A percentile compares a stretch with the other conserved stretches of the same genome.
These are phyloP conservation scores for Phalacrocorax pelagicus DNA, from an alignment of 2,113 vertebrate species.

Conservation along the genomic window DNA sequence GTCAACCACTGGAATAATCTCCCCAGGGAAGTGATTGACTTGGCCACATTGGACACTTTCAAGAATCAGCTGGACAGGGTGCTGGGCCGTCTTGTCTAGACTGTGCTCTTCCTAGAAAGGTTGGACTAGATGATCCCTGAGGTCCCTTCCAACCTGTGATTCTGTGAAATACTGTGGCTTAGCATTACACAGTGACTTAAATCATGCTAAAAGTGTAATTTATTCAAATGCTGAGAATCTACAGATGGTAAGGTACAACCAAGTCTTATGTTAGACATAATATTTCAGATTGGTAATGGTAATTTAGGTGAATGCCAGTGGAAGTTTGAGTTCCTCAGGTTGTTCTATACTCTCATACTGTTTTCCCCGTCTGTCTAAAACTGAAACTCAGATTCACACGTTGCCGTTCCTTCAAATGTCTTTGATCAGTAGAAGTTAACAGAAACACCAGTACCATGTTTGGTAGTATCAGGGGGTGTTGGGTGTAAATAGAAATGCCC, in stretches of 20 bases:
- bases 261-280: accelerated
- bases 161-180: background rate
- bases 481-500: background rate
- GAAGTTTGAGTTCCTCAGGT: background rate
- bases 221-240: background rate
- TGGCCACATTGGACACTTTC: too few species aligned
- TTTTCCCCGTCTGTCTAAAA: background rate
- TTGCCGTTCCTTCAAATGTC: background rate
- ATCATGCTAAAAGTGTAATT: background rate
- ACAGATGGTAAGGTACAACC: accelerated
- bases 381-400: background rate
- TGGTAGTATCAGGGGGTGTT: accelerated
- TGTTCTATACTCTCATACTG: background rate
- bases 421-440: background rate
- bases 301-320: background rate
- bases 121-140: too few species aligned
- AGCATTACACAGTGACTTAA: background rate
- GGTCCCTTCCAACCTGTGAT: too few species aligned
- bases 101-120: too few species aligned
- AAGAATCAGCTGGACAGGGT: too few species aligned
- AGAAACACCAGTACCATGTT: background rate
- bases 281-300: background rate
- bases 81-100: too few species aligned
- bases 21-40: too few species aligned
- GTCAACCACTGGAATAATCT: too few species aligned